phyloP scores from a whole-genome alignment of 1,140 invertebrate species.

The Pollicipes pollicipes region DNA sequence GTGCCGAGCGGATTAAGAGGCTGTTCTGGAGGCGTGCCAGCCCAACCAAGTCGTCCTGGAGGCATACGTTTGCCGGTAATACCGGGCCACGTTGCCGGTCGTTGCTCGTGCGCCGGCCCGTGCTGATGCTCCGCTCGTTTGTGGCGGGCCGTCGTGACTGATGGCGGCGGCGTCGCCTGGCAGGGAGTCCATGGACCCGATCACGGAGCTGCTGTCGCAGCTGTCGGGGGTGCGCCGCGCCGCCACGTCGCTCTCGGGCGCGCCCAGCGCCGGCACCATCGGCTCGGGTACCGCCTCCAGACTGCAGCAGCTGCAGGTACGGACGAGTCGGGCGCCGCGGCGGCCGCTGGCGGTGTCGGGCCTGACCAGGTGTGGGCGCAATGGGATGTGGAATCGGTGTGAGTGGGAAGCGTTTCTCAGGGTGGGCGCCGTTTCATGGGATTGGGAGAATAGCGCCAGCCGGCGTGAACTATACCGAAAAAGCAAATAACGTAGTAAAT shows the following conservation, averaged over 20 bases:
- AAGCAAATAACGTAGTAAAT: too few species aligned
- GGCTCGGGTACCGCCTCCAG: slow-evolving; percentile 21
- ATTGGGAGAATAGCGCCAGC: too few species aligned
- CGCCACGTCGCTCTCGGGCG: slow-evolving; percentile 17
- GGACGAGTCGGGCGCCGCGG: slow-evolving; percentile 22
- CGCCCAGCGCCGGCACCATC: slow-evolving; percentile 7
- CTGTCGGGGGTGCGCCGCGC: slow-evolving; percentile 67
- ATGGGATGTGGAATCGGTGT: too few species aligned
- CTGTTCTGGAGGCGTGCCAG: too few species aligned
- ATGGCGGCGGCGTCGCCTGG: slow-evolving; percentile 28
- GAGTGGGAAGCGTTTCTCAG: too few species aligned
- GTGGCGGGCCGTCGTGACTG: slow-evolving; percentile 15
- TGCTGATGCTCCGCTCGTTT: background rate
- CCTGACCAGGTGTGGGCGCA: too few species aligned
- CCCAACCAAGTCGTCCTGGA: too few species aligned
- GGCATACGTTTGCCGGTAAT: too few species aligned
- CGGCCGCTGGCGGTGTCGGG: slow-evolving; percentile 23
- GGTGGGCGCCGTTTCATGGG: too few species aligned
- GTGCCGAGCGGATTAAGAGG: too few species aligned
- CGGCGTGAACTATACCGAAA: too few species aligned
- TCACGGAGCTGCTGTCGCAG: slow-evolving; percentile 79
- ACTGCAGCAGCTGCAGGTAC: slow-evolving; percentile 25
- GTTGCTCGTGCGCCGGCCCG: background rate
- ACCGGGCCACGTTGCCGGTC: background rate
- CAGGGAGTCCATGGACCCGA: slow-evolving; percentile 75